Conservation (phyloP, 2,797 vertebrate species). For the Mergus octosetaceus region DNA sequence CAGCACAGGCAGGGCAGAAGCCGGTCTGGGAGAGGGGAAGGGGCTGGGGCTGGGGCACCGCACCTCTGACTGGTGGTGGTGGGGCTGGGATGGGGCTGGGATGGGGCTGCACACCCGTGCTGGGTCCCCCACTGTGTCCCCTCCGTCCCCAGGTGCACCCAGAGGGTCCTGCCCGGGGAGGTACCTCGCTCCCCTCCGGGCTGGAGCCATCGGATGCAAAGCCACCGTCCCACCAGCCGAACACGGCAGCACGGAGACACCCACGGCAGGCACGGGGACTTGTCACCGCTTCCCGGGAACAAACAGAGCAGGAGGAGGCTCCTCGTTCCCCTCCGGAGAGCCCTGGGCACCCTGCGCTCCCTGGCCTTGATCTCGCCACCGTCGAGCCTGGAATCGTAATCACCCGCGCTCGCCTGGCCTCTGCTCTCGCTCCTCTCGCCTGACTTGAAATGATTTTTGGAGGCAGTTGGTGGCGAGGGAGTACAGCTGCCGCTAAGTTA, state of each 20-base stretch:
- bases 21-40: neutral
- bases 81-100: neutral
- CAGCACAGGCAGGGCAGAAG: neutral
- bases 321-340: neutral
- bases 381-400: neutral
- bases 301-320: neutral
- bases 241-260: neutral
- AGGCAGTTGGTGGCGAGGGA: conserved; percentile 76
- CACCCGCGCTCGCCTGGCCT: neutral
- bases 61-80: neutral
- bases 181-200: neutral
- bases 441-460: conserved; percentile 62
- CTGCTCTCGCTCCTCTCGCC: neutral
- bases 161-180: neutral
- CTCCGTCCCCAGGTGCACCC: neutral
- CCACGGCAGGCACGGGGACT: neutral
- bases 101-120: neutral
- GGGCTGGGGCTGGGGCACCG: neutral
- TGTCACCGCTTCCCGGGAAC: neutral
- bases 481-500: conserved; percentile 80
- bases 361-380: neutral
- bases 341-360: neutral
- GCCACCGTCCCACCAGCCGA: neutral
- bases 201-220: neutral
- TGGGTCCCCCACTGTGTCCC: neutral